Conservation (phyloP, 2,113 vertebrate species). For the Trematocara nigrifrons region DNA sequence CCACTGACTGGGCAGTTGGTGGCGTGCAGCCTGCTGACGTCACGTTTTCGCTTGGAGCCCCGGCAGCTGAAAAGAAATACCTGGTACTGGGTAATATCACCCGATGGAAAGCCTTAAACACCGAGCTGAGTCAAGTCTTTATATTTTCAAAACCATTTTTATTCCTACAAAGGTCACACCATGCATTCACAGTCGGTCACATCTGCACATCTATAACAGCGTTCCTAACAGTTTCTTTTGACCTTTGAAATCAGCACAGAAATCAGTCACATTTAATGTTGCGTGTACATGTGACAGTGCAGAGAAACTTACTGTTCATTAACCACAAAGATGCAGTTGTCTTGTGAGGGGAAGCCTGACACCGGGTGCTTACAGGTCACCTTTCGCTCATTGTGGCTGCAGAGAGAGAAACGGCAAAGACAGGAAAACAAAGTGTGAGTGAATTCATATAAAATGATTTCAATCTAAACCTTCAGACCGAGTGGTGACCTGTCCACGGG, state of each 20-base stretch:
- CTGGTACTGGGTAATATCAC: not conserved
- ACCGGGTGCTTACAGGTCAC: constrained; percentile 97
- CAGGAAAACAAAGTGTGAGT: not conserved
- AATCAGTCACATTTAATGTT: not conserved
- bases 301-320: constrained; percentile 92
- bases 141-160: not conserved
- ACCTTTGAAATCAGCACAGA: not conserved
- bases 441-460: not conserved
- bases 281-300: not conserved
- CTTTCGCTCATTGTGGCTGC: constrained; percentile 95
- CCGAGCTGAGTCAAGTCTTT: not conserved
- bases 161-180: not conserved
- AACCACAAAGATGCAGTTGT: constrained; percentile 98
- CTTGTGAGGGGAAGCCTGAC: constrained; percentile 88
- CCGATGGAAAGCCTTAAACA: not conserved
- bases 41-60: not conserved
- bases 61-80: not conserved
- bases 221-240: not conserved
- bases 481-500: not conserved
- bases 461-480: not conserved
- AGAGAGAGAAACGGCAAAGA: not conserved
- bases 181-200: not conserved
- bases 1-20: not conserved
- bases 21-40: not conserved
- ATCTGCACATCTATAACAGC: not conserved